Conservation (phyloP, 2,888 invertebrate species). For the Stenolophus ochropezus region DNA sequence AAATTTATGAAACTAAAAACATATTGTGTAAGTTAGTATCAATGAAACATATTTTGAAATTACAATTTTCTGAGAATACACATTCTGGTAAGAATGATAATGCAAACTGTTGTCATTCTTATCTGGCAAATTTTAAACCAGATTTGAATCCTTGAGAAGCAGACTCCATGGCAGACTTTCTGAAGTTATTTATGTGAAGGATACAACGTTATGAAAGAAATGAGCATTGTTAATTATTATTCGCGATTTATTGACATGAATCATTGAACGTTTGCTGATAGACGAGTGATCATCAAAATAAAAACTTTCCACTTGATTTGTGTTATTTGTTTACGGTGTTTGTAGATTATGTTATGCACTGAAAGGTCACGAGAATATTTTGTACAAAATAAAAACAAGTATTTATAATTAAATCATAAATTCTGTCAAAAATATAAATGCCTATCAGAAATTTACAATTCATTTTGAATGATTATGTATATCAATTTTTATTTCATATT, state of each 20-base stretch:
- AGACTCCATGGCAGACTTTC: background rate
- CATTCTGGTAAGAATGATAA: constrained; percentile 15
- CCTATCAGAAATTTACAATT: no score
- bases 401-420: background rate
- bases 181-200: constrained; percentile 10
- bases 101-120: background rate
- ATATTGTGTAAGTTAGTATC: constrained; percentile 14
- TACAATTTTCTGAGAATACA: background rate
- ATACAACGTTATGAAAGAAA: background rate
- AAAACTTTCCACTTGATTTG: constrained; percentile 36
- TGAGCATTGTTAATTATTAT: constrained; percentile 12
- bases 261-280: constrained; percentile 21
- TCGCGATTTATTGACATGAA: constrained; percentile 3
- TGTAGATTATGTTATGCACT: constrained; percentile 14
- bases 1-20: background rate
- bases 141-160: constrained; percentile 9
- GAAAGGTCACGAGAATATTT: constrained; percentile 6
- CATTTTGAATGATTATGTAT: no score
- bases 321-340: constrained; percentile 22
- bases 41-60: background rate
- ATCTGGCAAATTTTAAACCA: constrained; percentile 10
- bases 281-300: constrained; percentile 15
- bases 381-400: background rate
- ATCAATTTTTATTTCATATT: no score
- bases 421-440: no score